Evolutionary conservation across 2,888 invertebrate genomes (phyloP).

Genomic region (Villa cingulata): DNA sequence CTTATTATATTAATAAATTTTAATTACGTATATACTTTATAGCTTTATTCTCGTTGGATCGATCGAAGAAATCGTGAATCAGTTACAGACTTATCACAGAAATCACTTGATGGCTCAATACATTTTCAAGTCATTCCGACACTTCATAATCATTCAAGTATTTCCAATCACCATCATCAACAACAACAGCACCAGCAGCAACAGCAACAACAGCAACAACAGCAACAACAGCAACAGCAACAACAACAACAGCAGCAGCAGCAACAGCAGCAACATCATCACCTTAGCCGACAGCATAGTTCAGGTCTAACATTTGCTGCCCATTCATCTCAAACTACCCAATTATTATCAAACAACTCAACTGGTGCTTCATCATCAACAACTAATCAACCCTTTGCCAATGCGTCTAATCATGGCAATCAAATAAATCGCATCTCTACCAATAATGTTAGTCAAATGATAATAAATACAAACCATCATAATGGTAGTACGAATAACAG

Average conservation of each 20-base stretch:
- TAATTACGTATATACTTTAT: background rate
- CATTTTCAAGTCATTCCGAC: slow-evolving; percentile 29
- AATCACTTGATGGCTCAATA: slow-evolving; percentile 24
- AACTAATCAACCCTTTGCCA: slow-evolving; percentile 16
- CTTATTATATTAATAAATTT: background rate
- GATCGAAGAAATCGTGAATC: slow-evolving; percentile 28
- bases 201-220: slow-evolving; percentile 22
- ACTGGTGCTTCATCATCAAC: slow-evolving; percentile 3
- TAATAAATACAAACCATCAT: slow-evolving; percentile 15
- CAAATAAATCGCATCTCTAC: slow-evolving; percentile 30
- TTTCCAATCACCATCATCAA: slow-evolving; percentile 18
- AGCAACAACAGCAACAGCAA: slow-evolving; percentile 20
- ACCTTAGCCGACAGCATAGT: slow-evolving; percentile 13
- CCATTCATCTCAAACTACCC: slow-evolving; percentile 14
- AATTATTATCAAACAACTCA: slow-evolving; percentile 9
- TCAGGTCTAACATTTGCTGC: slow-evolving; percentile 2
- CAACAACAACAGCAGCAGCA: slow-evolving; percentile 25
- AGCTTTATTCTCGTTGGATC: slow-evolving; percentile 35
- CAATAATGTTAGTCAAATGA: slow-evolving; percentile 25
- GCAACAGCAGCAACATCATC: slow-evolving; percentile 20
- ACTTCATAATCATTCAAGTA: slow-evolving; percentile 11
- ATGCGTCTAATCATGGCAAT: slow-evolving; percentile 24
- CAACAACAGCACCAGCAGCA: slow-evolving; percentile 24
- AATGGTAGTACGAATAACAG: slow-evolving; percentile 12
- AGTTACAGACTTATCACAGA: slow-evolving; percentile 13